Base-by-base conservation (phyloP, 2,797 vertebrate species). In the Leptodactylus fallax region DNA sequence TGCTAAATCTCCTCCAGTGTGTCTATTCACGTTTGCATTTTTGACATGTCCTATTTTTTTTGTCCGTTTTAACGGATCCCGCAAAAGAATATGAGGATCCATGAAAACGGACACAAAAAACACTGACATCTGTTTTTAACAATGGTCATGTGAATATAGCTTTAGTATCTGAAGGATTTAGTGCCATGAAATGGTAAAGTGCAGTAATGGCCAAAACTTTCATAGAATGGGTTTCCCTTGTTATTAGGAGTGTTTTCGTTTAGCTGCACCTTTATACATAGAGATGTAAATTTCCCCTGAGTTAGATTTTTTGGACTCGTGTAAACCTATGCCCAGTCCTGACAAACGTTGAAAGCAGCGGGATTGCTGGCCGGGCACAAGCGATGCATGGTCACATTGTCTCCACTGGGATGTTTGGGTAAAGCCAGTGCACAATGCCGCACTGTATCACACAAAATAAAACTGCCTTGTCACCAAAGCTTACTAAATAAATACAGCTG, bases 401-500 rank as follows among this genome's bases (percentile, higher is more conserved):
- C 72, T 3, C 81, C 5, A 25, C 69, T 87, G 87, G 74, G 79
- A 7, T 10, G 13, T 3, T 23, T 78, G 88, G 89, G 0, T 58
- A 87, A 88, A 89, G 72, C 21, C 36, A 82, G 78, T 83, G 1
- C 0, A 90, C 72, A 51, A 77, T 84, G 88, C 36, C 69, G 14
- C 21, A 83, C 13, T 47, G 23, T 45, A 84, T 77, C 53, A 58
- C 10, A 79, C 61, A 87, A 91, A 90, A 88, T 21, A 51, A 63
- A 88, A 90, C 14, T 4, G 0, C 79, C 89, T 90, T 89, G 67
- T 89, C 78, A 88, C 85, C 67, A 83, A 10, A 86, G 16, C 7
- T 81, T 77, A 47, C 69, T 86, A 84, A 69, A 86, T 71, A 79
- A 91, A 90, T 83, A 69, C 17, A 91, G 67, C 45, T 56, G 80